phyloP scores from a whole-genome alignment of 2,888 invertebrate genomes.

The Metacarcinus magister region DNA sequence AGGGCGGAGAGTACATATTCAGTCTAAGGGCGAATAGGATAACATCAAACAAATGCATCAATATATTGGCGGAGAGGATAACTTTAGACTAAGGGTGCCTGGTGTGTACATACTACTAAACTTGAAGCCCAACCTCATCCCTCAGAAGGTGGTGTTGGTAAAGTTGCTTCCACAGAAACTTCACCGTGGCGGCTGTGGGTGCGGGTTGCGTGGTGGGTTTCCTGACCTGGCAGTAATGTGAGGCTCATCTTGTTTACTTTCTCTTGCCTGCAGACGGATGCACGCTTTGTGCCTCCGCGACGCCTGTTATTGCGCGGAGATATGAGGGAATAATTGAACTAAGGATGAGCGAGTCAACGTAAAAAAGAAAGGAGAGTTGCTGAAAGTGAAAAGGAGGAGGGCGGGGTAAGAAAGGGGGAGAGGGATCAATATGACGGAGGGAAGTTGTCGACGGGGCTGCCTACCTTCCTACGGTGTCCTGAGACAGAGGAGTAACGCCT shows the following conservation, averaged over 20 bases:
- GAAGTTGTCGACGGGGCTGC: slow-evolving; percentile 8
- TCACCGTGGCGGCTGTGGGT: background rate
- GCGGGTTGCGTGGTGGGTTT: background rate
- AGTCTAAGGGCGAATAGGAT: background rate
- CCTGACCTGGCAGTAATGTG: slow-evolving; percentile 1
- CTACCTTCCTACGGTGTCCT: background rate
- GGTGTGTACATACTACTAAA: background rate
- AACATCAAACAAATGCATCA: background rate
- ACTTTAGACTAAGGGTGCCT: background rate
- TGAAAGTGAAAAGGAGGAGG: slow-evolving; percentile 30
- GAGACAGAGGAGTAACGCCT: background rate
- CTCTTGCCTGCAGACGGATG: background rate
- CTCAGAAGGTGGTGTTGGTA: background rate
- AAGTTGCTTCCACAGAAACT: background rate
- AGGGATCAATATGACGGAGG: slow-evolving; percentile 18
- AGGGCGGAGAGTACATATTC: background rate
- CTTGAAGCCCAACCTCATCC: background rate
- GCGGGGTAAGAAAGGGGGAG: background rate
- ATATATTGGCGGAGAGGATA: background rate
- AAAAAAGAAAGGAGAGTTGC: slow-evolving; percentile 17
- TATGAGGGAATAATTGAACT: slow-evolving; percentile 41
- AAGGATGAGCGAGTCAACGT: background rate
- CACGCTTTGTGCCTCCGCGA: slow-evolving; percentile 11
- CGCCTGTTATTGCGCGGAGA: slow-evolving; percentile 6
- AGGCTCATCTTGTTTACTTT: slow-evolving; percentile 29